Percentiles rank a stretch among this genome's conserved stretches.
Evolutionary conservation across 92 coral and sea anemone species (phyloP).

Genomic region (Isaurus tuberculatus): DNA sequence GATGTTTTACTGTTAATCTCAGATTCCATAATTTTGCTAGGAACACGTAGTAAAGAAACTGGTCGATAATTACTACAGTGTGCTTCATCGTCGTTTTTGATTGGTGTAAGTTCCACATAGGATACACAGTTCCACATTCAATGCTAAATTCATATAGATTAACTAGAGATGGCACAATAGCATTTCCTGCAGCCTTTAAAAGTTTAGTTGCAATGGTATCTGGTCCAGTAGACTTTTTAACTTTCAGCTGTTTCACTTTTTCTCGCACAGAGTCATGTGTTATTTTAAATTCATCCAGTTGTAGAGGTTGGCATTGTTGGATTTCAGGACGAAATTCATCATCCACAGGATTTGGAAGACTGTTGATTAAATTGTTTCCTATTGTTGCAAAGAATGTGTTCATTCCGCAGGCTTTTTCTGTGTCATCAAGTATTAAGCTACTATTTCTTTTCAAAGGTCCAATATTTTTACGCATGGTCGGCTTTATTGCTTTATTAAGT

Average conservation of each 20-base stretch:
- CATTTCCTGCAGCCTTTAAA: neutral
- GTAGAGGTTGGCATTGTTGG: neutral
- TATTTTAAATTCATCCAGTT: neutral
- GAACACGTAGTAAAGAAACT: conserved; percentile 28
- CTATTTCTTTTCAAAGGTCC: too few relatives aligned
- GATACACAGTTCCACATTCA: neutral
- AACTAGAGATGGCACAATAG: conserved; percentile 5
- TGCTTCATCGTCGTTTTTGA: conserved; percentile 11
- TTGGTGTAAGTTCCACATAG: neutral
- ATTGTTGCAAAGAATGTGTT: too few relatives aligned
- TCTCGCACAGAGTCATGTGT: neutral
- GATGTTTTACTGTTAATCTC: neutral
- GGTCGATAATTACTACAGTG: conserved; percentile 25
- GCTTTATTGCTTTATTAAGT: too few relatives aligned
- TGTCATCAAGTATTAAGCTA: too few relatives aligned
- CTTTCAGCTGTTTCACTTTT: conserved; percentile 5
- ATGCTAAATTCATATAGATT: neutral
- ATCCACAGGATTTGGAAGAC: too few relatives aligned
- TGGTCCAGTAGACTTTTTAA: neutral
- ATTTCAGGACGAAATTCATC: neutral
- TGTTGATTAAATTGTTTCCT: too few relatives aligned
- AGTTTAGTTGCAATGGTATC: neutral
- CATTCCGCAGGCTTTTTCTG: too few relatives aligned
- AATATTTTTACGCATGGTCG: too few relatives aligned
- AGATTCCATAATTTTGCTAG: conserved; percentile 31